phyloP scores from a whole-genome alignment of 2,113 vertebrate species.

The Peucedramus taeniatus region DNA sequence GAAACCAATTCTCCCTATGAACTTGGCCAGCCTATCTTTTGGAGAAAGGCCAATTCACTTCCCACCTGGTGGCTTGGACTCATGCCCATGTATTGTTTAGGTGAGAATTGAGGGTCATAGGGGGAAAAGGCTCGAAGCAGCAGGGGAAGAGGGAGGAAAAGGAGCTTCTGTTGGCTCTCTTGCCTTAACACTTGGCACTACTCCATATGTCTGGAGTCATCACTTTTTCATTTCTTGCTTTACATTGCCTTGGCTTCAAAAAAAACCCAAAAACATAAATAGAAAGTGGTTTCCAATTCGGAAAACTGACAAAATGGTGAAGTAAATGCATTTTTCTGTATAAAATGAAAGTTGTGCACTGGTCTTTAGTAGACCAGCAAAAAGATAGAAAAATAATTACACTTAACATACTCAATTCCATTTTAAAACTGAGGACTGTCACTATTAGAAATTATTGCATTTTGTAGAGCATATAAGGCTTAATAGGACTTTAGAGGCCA shows the following conservation, averaged over 20 bases:
- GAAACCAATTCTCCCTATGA: background rate
- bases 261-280: fast-evolving
- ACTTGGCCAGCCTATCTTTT: background rate
- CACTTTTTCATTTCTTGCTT: background rate
- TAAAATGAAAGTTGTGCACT: background rate
- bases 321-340: background rate
- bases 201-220: background rate
- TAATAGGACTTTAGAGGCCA: background rate
- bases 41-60: background rate
- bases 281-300: background rate
- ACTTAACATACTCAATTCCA: background rate
- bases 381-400: background rate
- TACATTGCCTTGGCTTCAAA: background rate
- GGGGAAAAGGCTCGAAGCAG: background rate
- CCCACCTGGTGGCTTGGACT: background rate
- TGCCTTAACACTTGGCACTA: background rate
- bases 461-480: background rate
- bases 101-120: background rate
- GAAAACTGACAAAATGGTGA: background rate
- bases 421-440: background rate
- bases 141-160: background rate
- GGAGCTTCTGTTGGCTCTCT: background rate
- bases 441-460: background rate
- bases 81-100: background rate
- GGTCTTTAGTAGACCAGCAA: background rate